phyloP scores from a whole-genome alignment of 2,888 invertebrate species.

The Steinernema hermaphroditum region DNA sequence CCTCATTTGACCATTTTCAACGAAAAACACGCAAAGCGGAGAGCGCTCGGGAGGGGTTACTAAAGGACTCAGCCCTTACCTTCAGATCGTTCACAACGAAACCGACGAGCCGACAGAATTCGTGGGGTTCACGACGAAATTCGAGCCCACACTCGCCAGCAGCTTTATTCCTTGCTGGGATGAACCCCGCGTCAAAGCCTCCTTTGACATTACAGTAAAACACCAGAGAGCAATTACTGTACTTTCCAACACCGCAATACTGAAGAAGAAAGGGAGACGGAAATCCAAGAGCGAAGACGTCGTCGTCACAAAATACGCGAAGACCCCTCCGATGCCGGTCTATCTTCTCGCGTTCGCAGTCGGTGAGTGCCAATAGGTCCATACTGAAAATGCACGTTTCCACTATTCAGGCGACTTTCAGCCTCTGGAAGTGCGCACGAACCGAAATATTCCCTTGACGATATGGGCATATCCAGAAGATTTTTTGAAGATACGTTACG shows the following conservation, averaged over 20 bases:
- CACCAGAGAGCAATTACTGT: constrained; percentile 44
- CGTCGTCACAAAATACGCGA: constrained; percentile 52
- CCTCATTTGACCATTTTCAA: no score
- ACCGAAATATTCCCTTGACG: constrained; percentile 56
- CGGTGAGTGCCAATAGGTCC: constrained; percentile 42
- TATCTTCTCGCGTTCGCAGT: constrained; percentile 67
- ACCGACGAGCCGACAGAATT: constrained; percentile 30
- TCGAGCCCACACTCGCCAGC: constrained; percentile 61
- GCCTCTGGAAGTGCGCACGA: constrained; percentile 54
- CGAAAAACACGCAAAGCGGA: no score
- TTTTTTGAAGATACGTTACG: constrained; percentile 51
- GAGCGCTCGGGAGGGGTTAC: no score
- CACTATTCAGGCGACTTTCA: constrained; percentile 53
- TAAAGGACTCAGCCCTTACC: no score
- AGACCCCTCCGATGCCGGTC: constrained; percentile 68
- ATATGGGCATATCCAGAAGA: constrained; percentile 59
- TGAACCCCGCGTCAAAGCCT: constrained; percentile 59
- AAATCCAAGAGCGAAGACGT: not conserved
- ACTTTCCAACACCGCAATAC: constrained; percentile 42
- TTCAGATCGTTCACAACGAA: constrained; percentile 22
- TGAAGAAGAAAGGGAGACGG: constrained; percentile 29
- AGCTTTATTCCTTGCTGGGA: constrained; percentile 65
- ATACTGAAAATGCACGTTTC: constrained; percentile 14
- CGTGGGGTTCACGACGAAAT: constrained; percentile 61
- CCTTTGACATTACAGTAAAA: constrained; percentile 57